Evolutionary conservation across 2,797 vertebrate species (phyloP).

Genomic region (Sebastes dallii): DNA sequence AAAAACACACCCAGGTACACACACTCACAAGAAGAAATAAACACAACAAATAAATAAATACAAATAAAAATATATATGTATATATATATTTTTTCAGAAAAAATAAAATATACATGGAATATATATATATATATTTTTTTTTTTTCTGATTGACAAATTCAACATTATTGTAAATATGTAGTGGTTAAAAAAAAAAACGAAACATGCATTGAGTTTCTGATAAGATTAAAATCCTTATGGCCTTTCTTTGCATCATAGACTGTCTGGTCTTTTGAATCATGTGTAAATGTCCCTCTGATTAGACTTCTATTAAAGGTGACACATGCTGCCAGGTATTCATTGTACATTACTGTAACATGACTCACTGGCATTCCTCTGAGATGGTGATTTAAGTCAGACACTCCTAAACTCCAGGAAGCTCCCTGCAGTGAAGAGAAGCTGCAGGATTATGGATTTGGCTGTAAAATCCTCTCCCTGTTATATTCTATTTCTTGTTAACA

Average conservation of each 20-base stretch:
- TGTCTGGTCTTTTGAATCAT: not conserved
- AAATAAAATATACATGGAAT: no score
- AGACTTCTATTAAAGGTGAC: conserved; percentile 12
- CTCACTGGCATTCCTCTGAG: conserved; percentile 5
- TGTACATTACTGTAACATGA: conserved; percentile 26
- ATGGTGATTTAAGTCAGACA: conserved; percentile 20
- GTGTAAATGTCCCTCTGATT: not conserved
- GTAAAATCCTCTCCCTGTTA: not conserved
- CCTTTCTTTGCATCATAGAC: not conserved
- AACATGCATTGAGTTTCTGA: not conserved
- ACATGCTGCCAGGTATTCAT: conserved; percentile 1
- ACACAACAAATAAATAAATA: no score
- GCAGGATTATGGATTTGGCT: conserved; percentile 26
- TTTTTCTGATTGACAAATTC: not conserved
- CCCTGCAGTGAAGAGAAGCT: not conserved
- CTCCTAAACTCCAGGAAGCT: conserved; percentile 25
- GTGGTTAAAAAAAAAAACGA: not conserved
- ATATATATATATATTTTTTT: no score
- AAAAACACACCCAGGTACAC: no score
- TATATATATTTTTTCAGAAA: no score
- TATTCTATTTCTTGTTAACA: conserved; percentile 1
- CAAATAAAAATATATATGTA: no score
- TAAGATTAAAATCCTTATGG: not conserved
- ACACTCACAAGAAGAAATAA: no score
- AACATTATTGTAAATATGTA: not conserved